Conservation (phyloP, 1,140 invertebrate genomes). For the Thereuonema tuberculata region DNA sequence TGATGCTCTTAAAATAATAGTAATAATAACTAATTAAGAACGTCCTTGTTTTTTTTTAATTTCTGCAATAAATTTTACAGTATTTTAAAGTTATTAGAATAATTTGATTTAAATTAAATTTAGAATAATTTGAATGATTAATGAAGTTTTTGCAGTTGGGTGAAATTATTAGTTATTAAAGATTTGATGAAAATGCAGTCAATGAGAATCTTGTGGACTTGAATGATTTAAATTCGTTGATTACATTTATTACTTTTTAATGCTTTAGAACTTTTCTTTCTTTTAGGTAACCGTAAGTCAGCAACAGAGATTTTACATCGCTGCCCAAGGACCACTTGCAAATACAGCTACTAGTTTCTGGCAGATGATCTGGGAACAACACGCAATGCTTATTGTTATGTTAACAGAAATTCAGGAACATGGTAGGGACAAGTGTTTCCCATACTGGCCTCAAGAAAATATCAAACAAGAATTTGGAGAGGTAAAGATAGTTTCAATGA, state of each 20-base stretch:
- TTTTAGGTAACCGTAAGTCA: constrained; percentile 50
- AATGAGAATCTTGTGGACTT: too few species aligned
- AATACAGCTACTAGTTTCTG: constrained; percentile 53
- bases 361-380: constrained; percentile 76
- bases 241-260: constrained; percentile 9
- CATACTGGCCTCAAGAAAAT: constrained; percentile 42
- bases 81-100: too few species aligned
- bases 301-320: constrained; percentile 66
- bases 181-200: too few species aligned
- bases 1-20: too few species aligned
- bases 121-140: neutral
- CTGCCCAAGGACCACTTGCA: constrained; percentile 55
- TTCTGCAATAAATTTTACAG: too few species aligned
- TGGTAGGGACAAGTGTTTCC: constrained; percentile 32
- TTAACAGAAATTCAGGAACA: constrained; percentile 42
- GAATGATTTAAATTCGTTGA: too few species aligned
- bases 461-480: constrained; percentile 38
- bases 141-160: too few species aligned
- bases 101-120: too few species aligned
- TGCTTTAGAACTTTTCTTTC: constrained; percentile 10
- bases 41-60: too few species aligned
- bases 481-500: constrained; percentile 32
- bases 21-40: too few species aligned
- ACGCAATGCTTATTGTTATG: constrained; percentile 61
- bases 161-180: too few species aligned